Base-by-base conservation (phyloP, 2,888 invertebrate species). In the Rhagophthalmus giganteus region DNA sequence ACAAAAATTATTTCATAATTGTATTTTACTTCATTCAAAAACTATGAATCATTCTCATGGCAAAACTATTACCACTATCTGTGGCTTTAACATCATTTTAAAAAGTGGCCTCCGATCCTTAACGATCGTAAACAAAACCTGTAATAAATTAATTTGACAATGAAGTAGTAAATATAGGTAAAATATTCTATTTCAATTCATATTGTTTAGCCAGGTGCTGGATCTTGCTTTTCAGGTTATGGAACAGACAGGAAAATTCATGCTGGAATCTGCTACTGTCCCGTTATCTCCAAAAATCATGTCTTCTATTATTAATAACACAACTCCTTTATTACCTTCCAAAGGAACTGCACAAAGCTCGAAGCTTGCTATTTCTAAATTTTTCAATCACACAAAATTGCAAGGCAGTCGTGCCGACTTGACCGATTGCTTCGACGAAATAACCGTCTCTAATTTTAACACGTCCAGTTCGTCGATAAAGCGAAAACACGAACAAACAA, bases 211-310 rank as follows among this genome's bases (percentile, higher is more conserved):
- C 60, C 60, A 59, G 70, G 70, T 67, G 67, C 65, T 65, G 68
- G 67, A 60, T 79, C 79, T 75, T 81, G 78, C 78, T 80, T 83
- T 83, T 80, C 83, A 84, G 83, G 83, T 84, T 73, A 80, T 81
- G 81, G 83, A 83, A 77, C 81, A 81, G 76, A 79, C 80, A 75
- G 82, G 82, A 78, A 79, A 80, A 78, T 83, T 79, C 80, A 79
- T 79, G 77, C 78, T 81, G 78, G 81, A 82, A 77, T 78, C 80
- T 78, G 78, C 80, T 80, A 79, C 79, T 78, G 80, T 78, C 79
- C 80, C 67, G 59, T 10, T 44, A 34, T 30, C 39, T 26, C 48
- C 48, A 33, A 38, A 37, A 33, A 3, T 34, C 31, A 25, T 16
- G 10, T 11, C 46, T 30, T 26, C 40, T 26, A 32, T 25, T 24